Percentiles rank a stretch among this genome's conserved stretches.
These are phyloP conservation scores for Notospermus geniculatus DNA, from an alignment of 1,140 invertebrate species.

Conservation along the genomic window DNA sequence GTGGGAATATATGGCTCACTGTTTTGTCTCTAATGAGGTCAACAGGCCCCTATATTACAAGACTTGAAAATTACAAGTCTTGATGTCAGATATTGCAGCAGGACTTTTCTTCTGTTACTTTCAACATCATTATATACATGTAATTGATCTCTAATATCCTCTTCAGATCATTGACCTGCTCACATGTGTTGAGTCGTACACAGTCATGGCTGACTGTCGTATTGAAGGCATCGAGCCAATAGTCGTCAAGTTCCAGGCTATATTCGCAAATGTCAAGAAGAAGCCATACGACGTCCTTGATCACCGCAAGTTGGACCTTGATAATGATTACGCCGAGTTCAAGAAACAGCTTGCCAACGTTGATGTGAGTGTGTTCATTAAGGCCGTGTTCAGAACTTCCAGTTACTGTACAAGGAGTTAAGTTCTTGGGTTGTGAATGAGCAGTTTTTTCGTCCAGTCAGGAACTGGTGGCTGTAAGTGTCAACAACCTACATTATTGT, in stretches of 20 bases:
- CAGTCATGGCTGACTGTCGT: constrained; percentile 72
- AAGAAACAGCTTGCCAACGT: constrained; percentile 70
- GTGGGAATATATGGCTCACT: too few relatives aligned
- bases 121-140: too few relatives aligned
- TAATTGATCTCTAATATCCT: constrained; percentile 3
- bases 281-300: constrained; percentile 88
- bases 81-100: background rate
- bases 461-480: too few relatives aligned
- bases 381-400: too few relatives aligned
- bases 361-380: constrained; percentile 32
- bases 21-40: too few relatives aligned
- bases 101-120: background rate
- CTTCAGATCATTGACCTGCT: constrained; percentile 76
- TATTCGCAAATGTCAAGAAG: constrained; percentile 64
- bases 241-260: constrained; percentile 33
- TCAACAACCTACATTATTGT: too few relatives aligned
- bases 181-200: constrained; percentile 81
- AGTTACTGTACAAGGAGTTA: background rate
- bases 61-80: background rate
- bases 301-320: constrained; percentile 81
- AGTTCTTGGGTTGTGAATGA: too few relatives aligned
- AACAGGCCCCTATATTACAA: constrained; percentile 5
- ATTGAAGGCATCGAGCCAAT: constrained; percentile 68
- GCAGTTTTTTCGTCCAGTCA: too few relatives aligned
- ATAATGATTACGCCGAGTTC: constrained; percentile 78